Evolutionary conservation across 1,140 invertebrate genomes (phyloP).

Genomic region (Microvelia longipes): DNA sequence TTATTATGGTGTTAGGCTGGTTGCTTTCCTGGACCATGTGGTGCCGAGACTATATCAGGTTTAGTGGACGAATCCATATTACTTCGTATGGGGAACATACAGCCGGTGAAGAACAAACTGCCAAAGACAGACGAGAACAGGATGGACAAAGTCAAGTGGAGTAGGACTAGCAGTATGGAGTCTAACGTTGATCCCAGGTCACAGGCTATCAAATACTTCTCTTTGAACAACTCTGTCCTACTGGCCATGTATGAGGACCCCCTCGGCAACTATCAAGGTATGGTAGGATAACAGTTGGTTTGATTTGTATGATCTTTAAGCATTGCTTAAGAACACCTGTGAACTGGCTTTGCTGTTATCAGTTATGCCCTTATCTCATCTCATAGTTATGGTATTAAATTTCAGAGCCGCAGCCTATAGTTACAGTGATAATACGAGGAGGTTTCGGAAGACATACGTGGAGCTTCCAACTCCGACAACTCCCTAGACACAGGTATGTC

Average conservation of each 20-base stretch:
- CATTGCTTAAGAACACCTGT: too few species aligned
- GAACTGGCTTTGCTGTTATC: too few species aligned
- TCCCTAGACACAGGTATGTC: conserved; percentile 58
- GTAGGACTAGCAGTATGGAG: background rate
- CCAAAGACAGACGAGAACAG: conserved; percentile 57
- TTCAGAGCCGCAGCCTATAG: conserved; percentile 40
- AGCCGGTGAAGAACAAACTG: conserved; percentile 33
- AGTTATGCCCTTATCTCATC: too few species aligned
- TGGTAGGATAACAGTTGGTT: conserved; percentile 13
- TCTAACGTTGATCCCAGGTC: background rate
- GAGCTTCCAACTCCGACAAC: conserved; percentile 74
- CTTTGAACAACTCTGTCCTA: conserved; percentile 76
- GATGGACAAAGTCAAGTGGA: background rate
- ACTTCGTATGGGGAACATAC: conserved; percentile 55
- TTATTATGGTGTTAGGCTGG: too few species aligned
- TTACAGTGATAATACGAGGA: conserved; percentile 65
- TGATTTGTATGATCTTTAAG: too few species aligned
- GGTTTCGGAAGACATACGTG: conserved; percentile 87
- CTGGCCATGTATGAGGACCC: conserved; percentile 82
- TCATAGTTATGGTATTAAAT: too few species aligned
- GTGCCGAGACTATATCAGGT: conserved; percentile 67
- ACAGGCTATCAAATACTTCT: conserved; percentile 38
- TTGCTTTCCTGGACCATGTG: conserved; percentile 68
- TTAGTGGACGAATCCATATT: conserved; percentile 75
- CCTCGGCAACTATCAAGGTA: conserved; percentile 57